These are phyloP conservation scores for Paralichthys olivaceus DNA, from an alignment of 2,113 vertebrate species.

Conservation along the genomic window DNA sequence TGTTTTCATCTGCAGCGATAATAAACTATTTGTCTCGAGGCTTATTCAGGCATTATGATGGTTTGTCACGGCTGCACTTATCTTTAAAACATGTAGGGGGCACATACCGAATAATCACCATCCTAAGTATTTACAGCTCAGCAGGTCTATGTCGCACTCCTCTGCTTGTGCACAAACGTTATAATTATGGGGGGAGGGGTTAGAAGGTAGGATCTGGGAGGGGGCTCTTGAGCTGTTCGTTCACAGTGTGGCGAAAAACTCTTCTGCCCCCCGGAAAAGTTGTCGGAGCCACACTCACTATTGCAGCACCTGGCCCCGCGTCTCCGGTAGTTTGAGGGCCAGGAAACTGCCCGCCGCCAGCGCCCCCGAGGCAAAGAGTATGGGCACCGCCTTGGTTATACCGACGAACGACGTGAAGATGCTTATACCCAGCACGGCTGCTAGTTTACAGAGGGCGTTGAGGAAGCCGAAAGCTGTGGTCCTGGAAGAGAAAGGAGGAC, in stretches of 20 bases:
- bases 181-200: constrained; percentile 30
- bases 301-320: constrained; percentile 93
- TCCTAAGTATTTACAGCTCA: constrained; percentile 53
- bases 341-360: constrained; percentile 92
- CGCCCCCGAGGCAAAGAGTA: constrained; percentile 91
- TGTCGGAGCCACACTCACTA: constrained; percentile 80
- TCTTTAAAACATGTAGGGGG: background rate
- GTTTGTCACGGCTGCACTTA: background rate
- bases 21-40: constrained; percentile 2
- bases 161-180: constrained; percentile 26
- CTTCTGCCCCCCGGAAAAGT: constrained; percentile 41
- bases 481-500: constrained; percentile 72
- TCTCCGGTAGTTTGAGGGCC: constrained; percentile 94
- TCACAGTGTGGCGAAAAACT: constrained; percentile 81
- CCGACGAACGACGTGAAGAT: constrained; percentile 98
- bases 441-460: constrained; percentile 94
- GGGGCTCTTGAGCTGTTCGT: constrained; percentile 64
- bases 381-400: constrained; percentile 95
- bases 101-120: constrained; percentile 20
- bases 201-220: constrained; percentile 51
- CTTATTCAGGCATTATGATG: background rate
- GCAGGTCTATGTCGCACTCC: constrained; percentile 13
- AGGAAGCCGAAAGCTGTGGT: constrained; percentile 96
- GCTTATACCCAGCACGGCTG: constrained; percentile 94
- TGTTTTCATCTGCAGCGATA: constrained; percentile 19